Base-by-base conservation (phyloP, 2,797 vertebrate species). In the Toxotes lorentzi region DNA sequence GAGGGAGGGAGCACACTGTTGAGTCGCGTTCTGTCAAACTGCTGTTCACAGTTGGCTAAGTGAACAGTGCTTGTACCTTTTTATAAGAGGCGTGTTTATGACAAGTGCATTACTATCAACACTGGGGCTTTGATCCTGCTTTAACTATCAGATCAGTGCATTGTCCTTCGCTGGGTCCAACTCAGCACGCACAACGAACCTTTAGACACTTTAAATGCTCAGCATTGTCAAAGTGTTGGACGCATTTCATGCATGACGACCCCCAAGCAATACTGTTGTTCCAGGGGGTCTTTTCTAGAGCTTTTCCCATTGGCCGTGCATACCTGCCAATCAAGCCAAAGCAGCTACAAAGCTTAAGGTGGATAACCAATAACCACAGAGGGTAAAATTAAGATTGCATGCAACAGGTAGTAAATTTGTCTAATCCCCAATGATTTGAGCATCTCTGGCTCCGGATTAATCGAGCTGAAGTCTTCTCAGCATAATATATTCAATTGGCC, bases 181-280 rank as follows among this genome's bases (percentile, higher is more conserved):
- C 79, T 78, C 19, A 12, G 79, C 53, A 17, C 16, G 30, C 78
- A 32, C 27, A 12, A 43, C 66, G 70, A 79, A 82, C 67, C 91
- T 90, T 95, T 95, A 95, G 93, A 95, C 94, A 96, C 94, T 93
- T 90, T 4, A 17, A 91, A 95, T 88, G 94, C 94, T 94, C 65
- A 5, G 95, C 94, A 94, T 94, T 89, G 86, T 84, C 71, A 82
- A 90, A 94, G 94, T 95, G 94, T 94, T 93, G 86, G 87, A 83
- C 51, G 93, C 94, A 95, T 95, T 94, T 92, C 5, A 96, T 95
- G 94, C 94, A 81, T 47, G 24, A 79, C 2, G 66, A 66, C 69
- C 66, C 76, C 79, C 23, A 41, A 41, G 43, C 30, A 54, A 23
- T 27, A 16, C 1, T 79, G 53, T 23, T 51, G 58, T 23, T 65